Base-by-base conservation (phyloP, 2,797 vertebrate genomes). In the Poeciliopsis presidionis region DNA sequence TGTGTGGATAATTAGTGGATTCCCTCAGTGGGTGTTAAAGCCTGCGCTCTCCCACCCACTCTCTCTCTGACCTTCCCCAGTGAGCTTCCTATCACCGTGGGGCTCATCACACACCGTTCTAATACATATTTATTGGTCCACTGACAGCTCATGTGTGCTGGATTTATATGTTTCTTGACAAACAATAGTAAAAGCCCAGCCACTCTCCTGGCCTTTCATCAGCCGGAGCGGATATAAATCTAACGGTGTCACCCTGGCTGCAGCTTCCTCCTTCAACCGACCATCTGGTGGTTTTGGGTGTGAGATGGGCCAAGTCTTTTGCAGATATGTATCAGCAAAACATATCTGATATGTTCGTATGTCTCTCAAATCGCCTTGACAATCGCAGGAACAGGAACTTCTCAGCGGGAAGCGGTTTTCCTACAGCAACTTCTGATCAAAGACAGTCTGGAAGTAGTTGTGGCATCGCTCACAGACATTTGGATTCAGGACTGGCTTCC, bases 1-100 rank as follows among this genome's bases (percentile, higher is more conserved):
- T 80, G 79, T 85, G 91, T 90, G 88, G 86, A 91, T 93, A 93
- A 95, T 95, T 95, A 93, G 91, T 92, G 86, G 84, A 90, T 90
- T 92, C 89, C 91, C 92, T 88, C 88, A 81, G 92, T 84, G 85
- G 91, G 88, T 4, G 87, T 91, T 90, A 8, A 69, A 90, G 82
- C 83, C 73, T n/a, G 12, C 75, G 86, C 87, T 86, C 87, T 74
- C 78, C 75, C 84, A 81, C 82, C 82, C 70, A 28, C n/a, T 85
- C 84, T 90, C 84, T 83, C 81, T 86, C 82, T 95, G 93, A 94
- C 94, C 93, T 94, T 93, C 92, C 91, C 91, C 77, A 70, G 87
- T 79, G 91, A 87, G 90, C 88, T 81, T 91, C 87, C 84, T 81
- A 78, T 84, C 91, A 77, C 92, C 90, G 89, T 53, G 84, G 90